Base-by-base conservation (phyloP, 2,888 invertebrate genomes). In the Marasmarcha lunaedactyla region DNA sequence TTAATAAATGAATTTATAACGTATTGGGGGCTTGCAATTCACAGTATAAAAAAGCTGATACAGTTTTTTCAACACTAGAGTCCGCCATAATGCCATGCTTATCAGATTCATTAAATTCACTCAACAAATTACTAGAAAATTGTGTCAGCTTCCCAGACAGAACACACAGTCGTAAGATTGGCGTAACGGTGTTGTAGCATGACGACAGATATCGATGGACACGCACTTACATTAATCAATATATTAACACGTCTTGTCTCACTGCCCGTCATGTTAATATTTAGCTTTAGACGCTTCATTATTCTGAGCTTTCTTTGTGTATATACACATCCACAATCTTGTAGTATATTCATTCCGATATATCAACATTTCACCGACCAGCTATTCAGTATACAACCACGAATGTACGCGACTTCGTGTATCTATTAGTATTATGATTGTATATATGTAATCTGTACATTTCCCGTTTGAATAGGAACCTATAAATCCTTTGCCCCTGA, bases 221-320 rank as follows among this genome's bases (percentile, higher is more conserved):
- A 56, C 58, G 49, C 59, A 57, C 63, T 57, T 57, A 42, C 50
- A 54, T 50, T 53, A 59, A 56, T 59, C 54, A 57, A 54, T 51
- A 20, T 2, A 30, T 11, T 30, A 9, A 30, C 30, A 30, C 52
- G 57, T 57, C 58, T 55, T 55, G 52, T 54, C 56, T 51, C 57
- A 56, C 50, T 54, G 30, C 30, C 30, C 55, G 52, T 55, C 61
- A 60, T 57, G 63, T 63, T 63, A 63, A 33, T 38, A 35, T 42
- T 44, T 47, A 42, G 46, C 54, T 60, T 57, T 57, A 62, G 57
- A 64, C 54, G 74, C 76, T 77, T 74, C 47, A 56, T 59, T 55
- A 57, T 57, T 55, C 52, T 62, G 54, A 55, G 51, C 58, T 64
- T 51, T 49, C 50, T 55, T 57, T 53, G 49, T 51, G 60, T 72